These are phyloP conservation scores for Brachypodius melanocephalos DNA, from an alignment of 2,113 vertebrate species.

Conservation along the genomic window DNA sequence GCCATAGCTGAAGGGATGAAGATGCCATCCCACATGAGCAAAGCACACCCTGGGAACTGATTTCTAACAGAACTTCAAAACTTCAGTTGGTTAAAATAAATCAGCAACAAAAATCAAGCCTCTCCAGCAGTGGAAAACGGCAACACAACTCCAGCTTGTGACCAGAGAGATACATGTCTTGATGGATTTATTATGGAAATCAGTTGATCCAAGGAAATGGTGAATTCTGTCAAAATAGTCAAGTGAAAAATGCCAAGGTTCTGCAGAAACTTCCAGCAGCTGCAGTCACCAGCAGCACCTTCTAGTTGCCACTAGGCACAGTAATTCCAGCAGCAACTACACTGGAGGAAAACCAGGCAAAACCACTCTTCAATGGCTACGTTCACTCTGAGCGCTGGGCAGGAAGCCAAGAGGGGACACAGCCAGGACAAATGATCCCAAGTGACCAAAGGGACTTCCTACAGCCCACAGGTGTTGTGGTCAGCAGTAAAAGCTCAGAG, in stretches of 20 bases:
- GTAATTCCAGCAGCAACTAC: not conserved
- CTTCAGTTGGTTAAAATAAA: not conserved
- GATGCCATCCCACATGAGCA: not conserved
- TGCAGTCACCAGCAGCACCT: not conserved
- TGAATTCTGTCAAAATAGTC: not conserved
- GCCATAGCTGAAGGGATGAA: not conserved
- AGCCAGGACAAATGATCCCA: not conserved
- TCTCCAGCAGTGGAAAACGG: not conserved
- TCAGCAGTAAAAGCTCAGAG: not conserved
- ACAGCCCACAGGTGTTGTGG: fast-evolving
- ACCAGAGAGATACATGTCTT: not conserved
- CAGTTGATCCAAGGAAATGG: fast-evolving
- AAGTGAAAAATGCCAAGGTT: not conserved
- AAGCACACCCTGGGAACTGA: not conserved
- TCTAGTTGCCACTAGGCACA: not conserved
- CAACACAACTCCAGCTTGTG: not conserved
- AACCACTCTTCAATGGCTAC: not conserved
- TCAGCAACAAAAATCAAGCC: not conserved
- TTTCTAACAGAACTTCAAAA: not conserved
- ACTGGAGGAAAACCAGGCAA: not conserved
- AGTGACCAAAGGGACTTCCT: not conserved
- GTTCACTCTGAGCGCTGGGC: fast-evolving
- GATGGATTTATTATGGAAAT: not conserved
- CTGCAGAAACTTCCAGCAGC: not conserved
- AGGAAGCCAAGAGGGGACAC: not conserved